Base-by-base conservation (phyloP, 2,888 invertebrate genomes). In the Diarsia dahlii region DNA sequence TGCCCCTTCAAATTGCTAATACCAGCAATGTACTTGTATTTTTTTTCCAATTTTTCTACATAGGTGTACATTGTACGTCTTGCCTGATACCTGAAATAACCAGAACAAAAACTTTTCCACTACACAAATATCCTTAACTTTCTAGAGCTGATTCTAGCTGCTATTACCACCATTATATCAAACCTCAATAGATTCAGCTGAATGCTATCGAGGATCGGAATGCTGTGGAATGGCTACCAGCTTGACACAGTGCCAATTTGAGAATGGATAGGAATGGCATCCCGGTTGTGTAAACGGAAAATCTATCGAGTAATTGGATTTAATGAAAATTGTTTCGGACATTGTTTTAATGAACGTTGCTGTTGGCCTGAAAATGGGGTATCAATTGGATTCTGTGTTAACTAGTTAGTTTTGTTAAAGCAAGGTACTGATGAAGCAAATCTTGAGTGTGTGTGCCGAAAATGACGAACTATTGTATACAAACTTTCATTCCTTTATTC, bases 121-220 rank as follows among this genome's bases (percentile, higher is more conserved):
- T 64, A 39, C 10, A 34, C 13, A n/a, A 39, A 34, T 39, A 56
- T 18, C 50, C 56, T 68, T 56, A 56, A 60, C 63, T 74, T 65
- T 66, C 64, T 56, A 62, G 28, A 74, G 23, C 39, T 6, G 73
- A 54, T 74, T 67, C 50, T 62, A 13, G 45, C 39, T 67, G 64
- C 76, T 73, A 84, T 79, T 72, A 74, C 65, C 23, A 45, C 56
- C 54, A 84, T 87, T 78, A 83, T 83, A 82, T 80, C 23, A 54
- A 77, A 58, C 74, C 67, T 54, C 74, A 69, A 82, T 83, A 78
- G 74, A 79, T 81, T 78, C 65, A 69, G 71, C 52, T 48, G 62
- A 77, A 77, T 48, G 60, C 46, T 80, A 50, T 50, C 34, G 67
- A 48, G n/a, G 69, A 71, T 71, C 60, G 84, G 82, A 80, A 74